Evolutionary conservation across 2,888 invertebrate genomes (phyloP).

Genomic region (Cactoblastis cactorum): DNA sequence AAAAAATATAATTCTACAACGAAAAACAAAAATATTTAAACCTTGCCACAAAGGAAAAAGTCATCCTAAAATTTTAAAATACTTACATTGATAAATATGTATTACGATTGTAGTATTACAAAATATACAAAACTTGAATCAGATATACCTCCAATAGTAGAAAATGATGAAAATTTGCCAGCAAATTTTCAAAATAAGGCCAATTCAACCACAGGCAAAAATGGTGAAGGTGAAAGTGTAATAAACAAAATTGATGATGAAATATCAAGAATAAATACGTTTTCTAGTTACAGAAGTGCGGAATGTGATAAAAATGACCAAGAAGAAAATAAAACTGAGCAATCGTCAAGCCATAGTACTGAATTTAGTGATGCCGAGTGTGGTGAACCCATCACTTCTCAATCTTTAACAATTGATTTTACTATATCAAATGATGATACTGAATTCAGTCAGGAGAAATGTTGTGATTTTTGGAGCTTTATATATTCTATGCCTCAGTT

Average conservation of each 20-base stretch:
- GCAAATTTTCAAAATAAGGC: background rate
- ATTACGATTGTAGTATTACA: background rate
- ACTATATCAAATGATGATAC: slow-evolving; percentile 18
- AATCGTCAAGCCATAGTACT: background rate
- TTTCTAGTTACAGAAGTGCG: background rate
- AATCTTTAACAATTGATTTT: background rate
- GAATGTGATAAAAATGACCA: background rate
- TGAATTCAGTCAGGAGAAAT: slow-evolving; percentile 19
- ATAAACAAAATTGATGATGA: background rate
- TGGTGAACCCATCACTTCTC: background rate
- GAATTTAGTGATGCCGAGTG: background rate
- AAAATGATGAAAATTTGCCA: slow-evolving; percentile 2
- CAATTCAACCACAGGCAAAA: background rate
- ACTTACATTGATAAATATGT: background rate
- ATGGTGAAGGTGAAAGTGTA: background rate
- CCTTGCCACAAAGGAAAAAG: too few species aligned
- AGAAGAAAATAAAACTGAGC: background rate
- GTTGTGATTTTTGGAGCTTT: slow-evolving; percentile 25
- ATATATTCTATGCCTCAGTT: slow-evolving; percentile 14
- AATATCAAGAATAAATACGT: background rate
- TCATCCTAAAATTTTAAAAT: too few species aligned
- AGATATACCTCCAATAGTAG: background rate
- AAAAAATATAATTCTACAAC: too few species aligned
- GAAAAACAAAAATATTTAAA: too few species aligned
- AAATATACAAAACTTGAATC: background rate